phyloP scores from a whole-genome alignment of 2,888 invertebrate genomes.

The Agapostemon virescens region DNA sequence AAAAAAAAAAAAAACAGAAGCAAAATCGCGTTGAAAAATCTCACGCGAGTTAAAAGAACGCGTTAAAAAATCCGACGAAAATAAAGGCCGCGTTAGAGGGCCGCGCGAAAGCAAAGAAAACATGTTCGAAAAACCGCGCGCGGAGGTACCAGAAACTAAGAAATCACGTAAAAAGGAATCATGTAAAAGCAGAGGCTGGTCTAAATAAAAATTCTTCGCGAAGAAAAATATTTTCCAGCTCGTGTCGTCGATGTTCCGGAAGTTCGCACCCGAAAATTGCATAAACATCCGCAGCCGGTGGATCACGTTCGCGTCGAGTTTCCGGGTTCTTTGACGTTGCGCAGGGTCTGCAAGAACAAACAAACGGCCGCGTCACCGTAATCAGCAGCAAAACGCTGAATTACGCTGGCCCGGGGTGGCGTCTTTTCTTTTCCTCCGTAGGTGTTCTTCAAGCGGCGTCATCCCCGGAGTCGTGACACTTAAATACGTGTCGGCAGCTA shows the following conservation, averaged over 20 bases:
- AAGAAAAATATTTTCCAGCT: background rate
- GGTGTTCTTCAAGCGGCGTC: slow-evolving; percentile 11
- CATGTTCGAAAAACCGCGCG: too few species aligned
- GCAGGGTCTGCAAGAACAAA: background rate
- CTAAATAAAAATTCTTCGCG: too few species aligned
- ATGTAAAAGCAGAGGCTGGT: too few species aligned
- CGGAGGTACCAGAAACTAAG: too few species aligned
- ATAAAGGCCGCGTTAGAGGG: too few species aligned
- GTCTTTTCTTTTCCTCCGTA: slow-evolving; percentile 22
- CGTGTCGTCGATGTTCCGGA: background rate
- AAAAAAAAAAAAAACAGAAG: too few species aligned
- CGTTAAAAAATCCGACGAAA: too few species aligned
- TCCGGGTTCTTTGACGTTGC: background rate
- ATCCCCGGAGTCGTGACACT: slow-evolving; percentile 51
- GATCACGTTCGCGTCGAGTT: background rate
- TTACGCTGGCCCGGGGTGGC: slow-evolving; percentile 3
- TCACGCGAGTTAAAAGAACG: too few species aligned
- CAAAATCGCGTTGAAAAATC: too few species aligned
- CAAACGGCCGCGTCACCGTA: slow-evolving; percentile 16
- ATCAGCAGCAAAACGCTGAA: slow-evolving; percentile 30
- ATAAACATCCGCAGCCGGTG: background rate
- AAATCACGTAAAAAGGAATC: too few species aligned
- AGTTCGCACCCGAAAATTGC: background rate
- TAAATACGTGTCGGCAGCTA: slow-evolving; percentile 65
- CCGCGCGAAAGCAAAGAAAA: too few species aligned